Percentiles rank a stretch among this genome's conserved stretches.
These are phyloP conservation scores for Agrypnus murinus DNA, from an alignment of 2,888 invertebrate genomes.

Conservation along the genomic window DNA sequence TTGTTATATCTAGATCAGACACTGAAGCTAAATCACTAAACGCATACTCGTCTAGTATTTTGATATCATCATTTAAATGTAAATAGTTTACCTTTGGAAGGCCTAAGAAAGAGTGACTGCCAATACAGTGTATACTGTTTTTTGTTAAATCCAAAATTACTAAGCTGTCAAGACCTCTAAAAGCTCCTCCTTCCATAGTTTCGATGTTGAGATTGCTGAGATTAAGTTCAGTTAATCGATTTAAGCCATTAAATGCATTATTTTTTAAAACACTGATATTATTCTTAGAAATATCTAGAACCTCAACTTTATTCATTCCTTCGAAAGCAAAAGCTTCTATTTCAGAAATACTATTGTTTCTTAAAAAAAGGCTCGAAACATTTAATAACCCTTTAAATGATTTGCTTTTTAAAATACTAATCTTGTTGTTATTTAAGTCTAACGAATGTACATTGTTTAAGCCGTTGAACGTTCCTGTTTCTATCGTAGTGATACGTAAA, in stretches of 20 bases:
- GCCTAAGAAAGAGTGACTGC: slow-evolving; percentile 21
- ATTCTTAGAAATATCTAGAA: slow-evolving; percentile 27
- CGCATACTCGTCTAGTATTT: slow-evolving; percentile 5
- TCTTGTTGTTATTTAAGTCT: slow-evolving; percentile 8
- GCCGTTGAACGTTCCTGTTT: slow-evolving; percentile 5
- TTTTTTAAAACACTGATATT: slow-evolving; percentile 1
- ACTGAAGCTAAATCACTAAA: slow-evolving; percentile 15
- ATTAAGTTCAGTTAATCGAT: no score
- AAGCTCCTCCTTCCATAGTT: slow-evolving; percentile 20
- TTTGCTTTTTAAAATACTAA: background rate
- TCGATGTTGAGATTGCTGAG: slow-evolving; percentile 1
- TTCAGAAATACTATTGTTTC: slow-evolving; percentile 5
- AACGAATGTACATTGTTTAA: slow-evolving; percentile 7
- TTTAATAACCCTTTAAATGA: background rate
- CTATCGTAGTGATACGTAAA: background rate
- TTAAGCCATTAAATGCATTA: slow-evolving; percentile 35
- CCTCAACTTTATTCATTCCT: slow-evolving; percentile 1
- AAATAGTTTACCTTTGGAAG: slow-evolving; percentile 6
- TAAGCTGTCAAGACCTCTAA: slow-evolving; percentile 22
- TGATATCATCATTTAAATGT: slow-evolving; percentile 18
- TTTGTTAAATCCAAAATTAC: slow-evolving; percentile 27
- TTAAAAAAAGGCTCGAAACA: slow-evolving; percentile 22
- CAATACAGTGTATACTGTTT: slow-evolving; percentile 21
- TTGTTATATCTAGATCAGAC: background rate
- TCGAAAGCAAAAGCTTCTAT: slow-evolving; percentile 18